Percentiles rank a stretch among this genome's conserved stretches.
phyloP scores from a whole-genome alignment of 2,113 vertebrate species.

The Charadrius vociferus region DNA sequence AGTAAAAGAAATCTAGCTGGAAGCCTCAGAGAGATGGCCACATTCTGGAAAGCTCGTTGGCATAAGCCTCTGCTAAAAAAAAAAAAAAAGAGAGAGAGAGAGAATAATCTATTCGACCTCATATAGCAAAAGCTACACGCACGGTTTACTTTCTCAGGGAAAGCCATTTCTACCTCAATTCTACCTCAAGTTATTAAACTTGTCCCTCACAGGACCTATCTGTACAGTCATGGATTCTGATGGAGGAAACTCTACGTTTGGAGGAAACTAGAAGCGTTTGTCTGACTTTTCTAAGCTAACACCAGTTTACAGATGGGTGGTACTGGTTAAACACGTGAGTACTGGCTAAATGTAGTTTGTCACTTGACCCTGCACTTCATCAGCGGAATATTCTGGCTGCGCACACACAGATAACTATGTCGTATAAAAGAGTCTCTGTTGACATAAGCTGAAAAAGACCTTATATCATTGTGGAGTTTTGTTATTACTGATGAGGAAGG shows the following conservation, averaged over 20 bases:
- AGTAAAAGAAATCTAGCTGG: neutral
- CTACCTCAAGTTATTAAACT: neutral
- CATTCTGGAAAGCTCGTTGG: neutral
- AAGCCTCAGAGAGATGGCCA: neutral
- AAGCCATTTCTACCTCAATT: neutral
- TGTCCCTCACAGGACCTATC: neutral
- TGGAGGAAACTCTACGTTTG: neutral
- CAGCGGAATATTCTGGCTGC: neutral
- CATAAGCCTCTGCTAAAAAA: neutral
- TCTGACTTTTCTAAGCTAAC: neutral
- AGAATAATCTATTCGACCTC: neutral
- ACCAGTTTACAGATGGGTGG: neutral
- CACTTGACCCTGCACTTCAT: neutral
- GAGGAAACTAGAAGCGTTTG: neutral
- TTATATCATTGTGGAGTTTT: neutral
- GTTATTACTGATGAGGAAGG: neutral
- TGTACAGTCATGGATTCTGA: neutral
- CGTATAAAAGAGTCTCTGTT: neutral
- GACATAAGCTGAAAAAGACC: neutral
- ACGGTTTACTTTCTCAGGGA: fast-evolving
- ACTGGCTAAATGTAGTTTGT: neutral
- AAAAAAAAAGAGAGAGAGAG: neutral
- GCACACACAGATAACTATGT: neutral
- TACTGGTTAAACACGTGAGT: neutral
- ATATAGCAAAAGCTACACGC: neutral